Percentiles rank a stretch among this genome's conserved stretches.
Evolutionary conservation across 2,113 vertebrate species (phyloP).

Genomic region (Bufo gargarizans): DNA sequence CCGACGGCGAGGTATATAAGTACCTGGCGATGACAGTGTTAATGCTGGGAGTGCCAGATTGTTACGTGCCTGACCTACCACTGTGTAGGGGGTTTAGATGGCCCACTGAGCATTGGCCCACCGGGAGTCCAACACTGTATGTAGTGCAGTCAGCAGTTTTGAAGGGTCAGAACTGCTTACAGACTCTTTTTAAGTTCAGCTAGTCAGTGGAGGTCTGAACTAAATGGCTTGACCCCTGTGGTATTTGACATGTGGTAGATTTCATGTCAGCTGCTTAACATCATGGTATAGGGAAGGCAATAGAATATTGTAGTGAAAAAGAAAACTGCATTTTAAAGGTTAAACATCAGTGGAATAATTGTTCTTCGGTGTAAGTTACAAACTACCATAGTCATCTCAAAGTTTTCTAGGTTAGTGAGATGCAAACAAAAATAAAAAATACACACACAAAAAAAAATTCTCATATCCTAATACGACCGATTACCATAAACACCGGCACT

Average conservation of each 20-base stretch:
- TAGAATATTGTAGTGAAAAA: not conserved
- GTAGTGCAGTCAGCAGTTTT: no score
- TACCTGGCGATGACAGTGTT: no score
- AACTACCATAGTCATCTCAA: not conserved
- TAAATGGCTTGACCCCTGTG: not conserved
- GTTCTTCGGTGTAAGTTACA: not conserved
- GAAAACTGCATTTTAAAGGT: not conserved
- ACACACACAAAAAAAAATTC: not conserved
- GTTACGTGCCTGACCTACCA: no score
- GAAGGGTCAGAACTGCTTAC: no score
- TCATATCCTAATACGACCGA: slow-evolving; percentile 21
- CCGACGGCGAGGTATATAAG: no score
- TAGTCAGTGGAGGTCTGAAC: not conserved
- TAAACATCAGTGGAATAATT: not conserved
- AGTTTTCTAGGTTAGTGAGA: slow-evolving; percentile 46
- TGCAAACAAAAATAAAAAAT: slow-evolving; percentile 27
- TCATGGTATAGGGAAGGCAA: not conserved
- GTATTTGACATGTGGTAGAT: no score
- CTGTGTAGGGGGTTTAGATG: no score
- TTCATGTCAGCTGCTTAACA: not conserved
- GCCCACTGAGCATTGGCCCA: no score
- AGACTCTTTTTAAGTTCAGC: no score
- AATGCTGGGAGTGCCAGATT: no score
- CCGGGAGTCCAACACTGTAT: no score
- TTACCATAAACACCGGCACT: slow-evolving; percentile 39